These are phyloP conservation scores for Alexandromys fortis DNA, from an alignment of 2,113 vertebrate species.

Conservation along the genomic window DNA sequence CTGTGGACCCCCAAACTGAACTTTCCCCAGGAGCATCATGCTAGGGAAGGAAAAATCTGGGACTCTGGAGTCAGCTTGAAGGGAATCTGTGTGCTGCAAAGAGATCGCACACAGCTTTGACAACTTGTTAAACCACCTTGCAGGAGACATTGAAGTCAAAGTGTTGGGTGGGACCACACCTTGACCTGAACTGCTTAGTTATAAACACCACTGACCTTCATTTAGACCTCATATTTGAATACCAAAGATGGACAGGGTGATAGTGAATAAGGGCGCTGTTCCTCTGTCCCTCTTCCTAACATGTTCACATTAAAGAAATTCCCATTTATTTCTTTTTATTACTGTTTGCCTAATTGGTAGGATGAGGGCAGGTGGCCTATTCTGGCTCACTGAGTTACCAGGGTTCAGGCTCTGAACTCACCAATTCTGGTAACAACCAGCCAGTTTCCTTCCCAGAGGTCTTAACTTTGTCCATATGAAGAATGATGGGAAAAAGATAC, in stretches of 20 bases:
- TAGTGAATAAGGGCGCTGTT: not conserved
- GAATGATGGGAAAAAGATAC: not conserved
- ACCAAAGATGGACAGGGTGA: not conserved
- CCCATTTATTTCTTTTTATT: not conserved
- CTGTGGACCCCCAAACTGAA: not conserved
- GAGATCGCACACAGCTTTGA: not conserved
- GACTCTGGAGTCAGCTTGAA: no score
- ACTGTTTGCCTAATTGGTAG: not conserved
- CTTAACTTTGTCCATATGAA: accelerated
- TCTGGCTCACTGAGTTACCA: not conserved
- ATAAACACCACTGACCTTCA: not conserved
- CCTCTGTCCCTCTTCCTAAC: not conserved
- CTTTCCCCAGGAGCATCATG: not conserved
- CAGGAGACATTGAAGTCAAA: not conserved
- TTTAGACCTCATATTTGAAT: not conserved
- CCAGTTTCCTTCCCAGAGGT: not conserved
- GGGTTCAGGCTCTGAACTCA: not conserved
- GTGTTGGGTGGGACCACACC: not conserved
- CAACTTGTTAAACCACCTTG: not conserved
- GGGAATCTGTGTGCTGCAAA: not conserved
- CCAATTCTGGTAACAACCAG: accelerated
- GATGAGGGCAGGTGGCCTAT: not conserved
- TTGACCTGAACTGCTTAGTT: not conserved
- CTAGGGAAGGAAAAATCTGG: not conserved
- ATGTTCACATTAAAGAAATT: not conserved